Evolutionary conservation across 2,113 vertebrate species (phyloP).

Genomic region (Tupaia tana): DNA sequence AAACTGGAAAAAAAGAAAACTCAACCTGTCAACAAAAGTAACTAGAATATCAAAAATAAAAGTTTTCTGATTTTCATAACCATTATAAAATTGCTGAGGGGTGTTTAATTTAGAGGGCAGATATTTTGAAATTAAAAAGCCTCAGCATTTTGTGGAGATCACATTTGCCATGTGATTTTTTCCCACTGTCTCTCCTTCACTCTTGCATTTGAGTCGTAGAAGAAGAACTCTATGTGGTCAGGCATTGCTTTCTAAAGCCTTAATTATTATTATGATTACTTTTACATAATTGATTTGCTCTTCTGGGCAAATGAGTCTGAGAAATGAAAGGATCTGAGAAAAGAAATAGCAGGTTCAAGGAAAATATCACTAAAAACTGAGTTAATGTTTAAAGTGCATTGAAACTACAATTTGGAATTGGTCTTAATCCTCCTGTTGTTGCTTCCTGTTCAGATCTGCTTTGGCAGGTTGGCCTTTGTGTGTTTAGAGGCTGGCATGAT

Average conservation of each 20-base stretch:
- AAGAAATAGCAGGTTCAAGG: slow-evolving; percentile 31
- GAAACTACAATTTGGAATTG: slow-evolving; percentile 34
- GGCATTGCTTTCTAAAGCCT: neutral
- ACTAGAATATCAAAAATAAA: slow-evolving; percentile 67
- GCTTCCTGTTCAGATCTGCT: slow-evolving; percentile 21
- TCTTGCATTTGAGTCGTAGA: slow-evolving; percentile 42
- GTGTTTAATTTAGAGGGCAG: slow-evolving; percentile 46
- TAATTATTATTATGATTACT: neutral
- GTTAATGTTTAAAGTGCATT: slow-evolving; percentile 40
- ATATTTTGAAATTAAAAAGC: slow-evolving; percentile 53
- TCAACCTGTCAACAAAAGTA: slow-evolving; percentile 58
- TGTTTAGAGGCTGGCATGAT: slow-evolving; percentile 22
- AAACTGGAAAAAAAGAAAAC: neutral
- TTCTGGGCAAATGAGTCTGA: slow-evolving; percentile 48
- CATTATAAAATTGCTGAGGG: neutral
- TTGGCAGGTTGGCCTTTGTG: slow-evolving; percentile 42
- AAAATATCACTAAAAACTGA: slow-evolving; percentile 45
- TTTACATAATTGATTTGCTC: neutral
- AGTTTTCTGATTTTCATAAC: slow-evolving; percentile 45
- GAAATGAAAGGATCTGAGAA: slow-evolving; percentile 20
- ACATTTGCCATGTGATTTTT: slow-evolving; percentile 47
- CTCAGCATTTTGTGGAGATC: slow-evolving; percentile 2
- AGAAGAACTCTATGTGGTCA: neutral
- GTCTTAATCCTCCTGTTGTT: slow-evolving; percentile 26
- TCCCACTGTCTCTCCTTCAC: neutral